phyloP scores from a whole-genome alignment of 2,888 invertebrate genomes.

The Nemotelus pantherinus region DNA sequence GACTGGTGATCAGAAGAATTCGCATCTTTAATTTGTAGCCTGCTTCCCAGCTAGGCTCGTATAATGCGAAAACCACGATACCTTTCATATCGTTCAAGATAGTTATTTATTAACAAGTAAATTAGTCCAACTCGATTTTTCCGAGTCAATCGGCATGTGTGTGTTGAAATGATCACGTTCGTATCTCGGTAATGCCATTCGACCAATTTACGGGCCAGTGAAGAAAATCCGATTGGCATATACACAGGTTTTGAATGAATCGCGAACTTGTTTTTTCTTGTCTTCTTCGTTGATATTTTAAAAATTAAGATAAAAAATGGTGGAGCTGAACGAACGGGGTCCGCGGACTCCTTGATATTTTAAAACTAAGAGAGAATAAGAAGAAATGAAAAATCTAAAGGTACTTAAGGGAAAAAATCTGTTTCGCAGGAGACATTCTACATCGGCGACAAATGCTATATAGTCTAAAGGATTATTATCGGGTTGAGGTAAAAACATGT shows the following conservation, averaged over 20 bases:
- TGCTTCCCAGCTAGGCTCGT: neutral
- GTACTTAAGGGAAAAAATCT: too few species aligned
- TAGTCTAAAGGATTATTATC: slow-evolving; percentile 8
- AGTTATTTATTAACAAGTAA: slow-evolving; percentile 45
- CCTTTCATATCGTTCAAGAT: slow-evolving; percentile 42
- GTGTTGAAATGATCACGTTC: slow-evolving; percentile 39
- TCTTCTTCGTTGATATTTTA: slow-evolving; percentile 25
- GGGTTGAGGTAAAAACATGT: slow-evolving; percentile 2
- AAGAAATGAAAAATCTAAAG: neutral
- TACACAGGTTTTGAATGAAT: slow-evolving; percentile 40
- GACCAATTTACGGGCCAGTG: slow-evolving; percentile 31
- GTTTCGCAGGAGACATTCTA: neutral
- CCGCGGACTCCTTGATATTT: neutral
- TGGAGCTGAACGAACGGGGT: neutral
- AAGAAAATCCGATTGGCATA: slow-evolving; percentile 43
- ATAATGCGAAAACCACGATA: slow-evolving; percentile 4
- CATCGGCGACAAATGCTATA: neutral
- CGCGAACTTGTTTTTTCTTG: slow-evolving; percentile 30
- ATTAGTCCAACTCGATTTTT: slow-evolving; percentile 35
- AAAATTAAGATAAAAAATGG: slow-evolving; percentile 25
- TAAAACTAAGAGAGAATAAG: neutral
- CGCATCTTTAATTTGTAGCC: slow-evolving; percentile 31
- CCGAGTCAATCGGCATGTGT: slow-evolving; percentile 26
- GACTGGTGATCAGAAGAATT: slow-evolving; percentile 5
- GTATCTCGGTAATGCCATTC: slow-evolving; percentile 35